Conservation (phyloP, 2,113 vertebrate species). For the Anser cygnoides region DNA sequence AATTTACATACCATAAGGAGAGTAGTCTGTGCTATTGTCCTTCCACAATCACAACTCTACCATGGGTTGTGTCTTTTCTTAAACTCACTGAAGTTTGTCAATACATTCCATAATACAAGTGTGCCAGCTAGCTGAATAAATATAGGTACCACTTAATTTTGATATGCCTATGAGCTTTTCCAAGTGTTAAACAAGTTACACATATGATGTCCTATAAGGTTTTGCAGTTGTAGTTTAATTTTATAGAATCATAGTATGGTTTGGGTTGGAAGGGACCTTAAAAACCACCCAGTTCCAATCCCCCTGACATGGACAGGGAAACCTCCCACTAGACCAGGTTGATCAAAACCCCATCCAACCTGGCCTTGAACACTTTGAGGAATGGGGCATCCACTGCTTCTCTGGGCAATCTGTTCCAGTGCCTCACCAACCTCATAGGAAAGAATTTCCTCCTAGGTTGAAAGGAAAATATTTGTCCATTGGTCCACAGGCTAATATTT, state of each 20-base stretch:
- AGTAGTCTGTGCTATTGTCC: not conserved
- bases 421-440: too few relatives aligned
- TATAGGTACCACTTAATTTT: not conserved
- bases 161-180: not conserved
- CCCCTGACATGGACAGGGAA: too few relatives aligned
- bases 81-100: not conserved
- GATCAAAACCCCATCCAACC: too few relatives aligned
- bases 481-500: not conserved
- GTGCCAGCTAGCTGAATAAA: not conserved
- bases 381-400: too few relatives aligned
- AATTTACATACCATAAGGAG: not conserved
- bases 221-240: fast-evolving
- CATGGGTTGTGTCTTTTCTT: not conserved
- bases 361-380: too few relatives aligned
- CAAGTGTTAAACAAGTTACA: not conserved
- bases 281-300: too few relatives aligned
- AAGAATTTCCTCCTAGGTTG: not conserved
- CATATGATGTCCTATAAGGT: not conserved
- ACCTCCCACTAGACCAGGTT: too few relatives aligned
- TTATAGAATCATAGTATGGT: too few relatives aligned
- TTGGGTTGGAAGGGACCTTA: too few relatives aligned
- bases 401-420: too few relatives aligned
- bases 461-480: not conserved
- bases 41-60: not conserved
- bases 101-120: not conserved